Evolutionary conservation across 2,113 vertebrate species (phyloP), one percentile per base, ranked within the genome.

Genomic region (Carlito syrichta): DNA sequence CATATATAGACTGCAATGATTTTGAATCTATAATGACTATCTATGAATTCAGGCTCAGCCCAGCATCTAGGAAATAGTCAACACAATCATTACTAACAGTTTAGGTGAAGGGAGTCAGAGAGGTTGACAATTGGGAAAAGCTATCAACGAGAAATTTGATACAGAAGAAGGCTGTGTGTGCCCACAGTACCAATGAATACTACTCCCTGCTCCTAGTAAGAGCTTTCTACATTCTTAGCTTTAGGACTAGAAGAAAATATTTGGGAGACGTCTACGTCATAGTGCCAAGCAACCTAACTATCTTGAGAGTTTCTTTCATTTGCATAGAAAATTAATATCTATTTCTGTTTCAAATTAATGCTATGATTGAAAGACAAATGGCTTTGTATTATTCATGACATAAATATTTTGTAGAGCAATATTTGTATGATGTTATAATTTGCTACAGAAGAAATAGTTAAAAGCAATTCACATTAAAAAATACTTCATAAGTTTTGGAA

Each of bases 381-480:
- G 79, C 38, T 79, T 91, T 77, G 6, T 82, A 86, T 89, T 95
- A 90, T 93, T 85, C 71, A 63, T 92, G 54, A 13, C 68, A n/a
- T n/a, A n/a, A n/a, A 86, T 83, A 92, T 88, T 97, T 97, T 63
- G 69, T n/a, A 73, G 32, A 83, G 25, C 10, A 17, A 91, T 97
- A 87, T 89, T 96, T 84, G 74, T 76, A 71, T 3, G 2, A 30
- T 97, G 58, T 96, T 79, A 83, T 89, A 92, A 83, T 32, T 83
- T 78, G 22, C 86, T 96, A 5, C 5, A 82, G 94, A 97, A 97
- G 23, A 97, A 98, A 96, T 87, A 94, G 66, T 97, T 98, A 98
- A 96, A 94, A 91, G 73, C 98, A 98, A 98, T 92, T 89, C 23
- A 96, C 89, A 97, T 96, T 96, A 43, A 97, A 98, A 95, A 91